These are phyloP conservation scores for Poeciliopsis prolifica DNA, from an alignment of 2,113 vertebrate species.

Conservation along the genomic window DNA sequence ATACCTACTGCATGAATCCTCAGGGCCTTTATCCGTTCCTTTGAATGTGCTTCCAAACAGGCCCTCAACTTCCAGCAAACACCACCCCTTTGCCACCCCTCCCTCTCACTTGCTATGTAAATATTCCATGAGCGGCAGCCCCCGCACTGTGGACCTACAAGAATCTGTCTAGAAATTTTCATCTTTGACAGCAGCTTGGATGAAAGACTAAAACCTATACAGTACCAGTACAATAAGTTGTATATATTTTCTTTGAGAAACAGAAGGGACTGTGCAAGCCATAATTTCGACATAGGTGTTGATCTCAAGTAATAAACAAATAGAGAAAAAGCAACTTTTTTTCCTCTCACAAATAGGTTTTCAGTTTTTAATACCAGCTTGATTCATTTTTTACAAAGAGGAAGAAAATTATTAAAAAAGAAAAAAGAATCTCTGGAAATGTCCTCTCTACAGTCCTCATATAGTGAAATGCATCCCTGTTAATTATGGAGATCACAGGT, in stretches of 20 bases:
- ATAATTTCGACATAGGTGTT: neutral
- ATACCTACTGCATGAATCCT: slow-evolving; percentile 73
- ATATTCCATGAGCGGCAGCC: slow-evolving; percentile 74
- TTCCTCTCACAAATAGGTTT: neutral
- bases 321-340: neutral
- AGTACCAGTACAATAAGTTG: neutral
- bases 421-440: slow-evolving; percentile 49
- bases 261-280: neutral
- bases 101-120: slow-evolving; percentile 67
- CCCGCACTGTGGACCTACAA: slow-evolving; percentile 63
- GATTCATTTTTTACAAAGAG: slow-evolving; percentile 46
- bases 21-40: slow-evolving; percentile 74
- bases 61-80: slow-evolving; percentile 60
- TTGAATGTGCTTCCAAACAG: slow-evolving; percentile 77
- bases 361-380: slow-evolving; percentile 26
- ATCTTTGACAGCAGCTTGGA: slow-evolving; percentile 29
- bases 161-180: slow-evolving; percentile 54
- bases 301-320: neutral
- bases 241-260: neutral
- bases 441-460: slow-evolving; percentile 33
- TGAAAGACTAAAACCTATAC: slow-evolving; percentile 16
- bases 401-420: slow-evolving; percentile 49
- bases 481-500: slow-evolving; percentile 72
- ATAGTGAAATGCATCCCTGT: slow-evolving; percentile 48
- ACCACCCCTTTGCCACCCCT: neutral